Evolutionary conservation across 2,888 invertebrate genomes (phyloP).

Genomic region (Idaea aversata): DNA sequence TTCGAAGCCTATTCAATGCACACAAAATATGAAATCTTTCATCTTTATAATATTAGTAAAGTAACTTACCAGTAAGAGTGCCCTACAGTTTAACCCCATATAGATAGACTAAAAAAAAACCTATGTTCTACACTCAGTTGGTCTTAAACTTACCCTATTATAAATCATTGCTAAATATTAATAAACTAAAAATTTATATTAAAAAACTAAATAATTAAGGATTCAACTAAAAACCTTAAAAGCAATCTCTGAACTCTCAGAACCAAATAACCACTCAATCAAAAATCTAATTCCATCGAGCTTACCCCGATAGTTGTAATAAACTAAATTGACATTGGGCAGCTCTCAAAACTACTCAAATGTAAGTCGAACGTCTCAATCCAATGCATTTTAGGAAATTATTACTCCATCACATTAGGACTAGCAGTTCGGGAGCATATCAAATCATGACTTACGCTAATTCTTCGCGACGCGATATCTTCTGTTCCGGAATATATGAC

Average conservation of each 20-base stretch:
- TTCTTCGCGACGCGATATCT: background rate
- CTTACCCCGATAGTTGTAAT: slow-evolving; percentile 36
- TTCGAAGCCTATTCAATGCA: no score
- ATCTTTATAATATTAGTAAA: no score
- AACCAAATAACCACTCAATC: slow-evolving; percentile 2
- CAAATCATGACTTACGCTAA: background rate
- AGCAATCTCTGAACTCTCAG: background rate
- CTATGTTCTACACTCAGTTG: no score
- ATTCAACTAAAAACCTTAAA: slow-evolving; percentile 2
- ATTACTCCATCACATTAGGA: slow-evolving; percentile 71
- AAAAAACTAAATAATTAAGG: background rate
- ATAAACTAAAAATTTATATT: background rate
- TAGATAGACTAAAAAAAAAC: no score
- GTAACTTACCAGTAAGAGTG: no score
- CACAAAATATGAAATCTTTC: no score
- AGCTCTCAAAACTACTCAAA: slow-evolving; percentile 63
- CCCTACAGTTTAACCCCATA: no score
- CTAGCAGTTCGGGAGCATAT: slow-evolving; percentile 2
- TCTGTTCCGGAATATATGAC: no score
- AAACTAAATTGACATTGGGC: slow-evolving; percentile 63
- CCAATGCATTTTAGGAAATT: slow-evolving; percentile 74
- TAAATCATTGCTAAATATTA: no score
- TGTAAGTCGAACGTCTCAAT: slow-evolving; percentile 56
- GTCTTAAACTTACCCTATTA: no score
- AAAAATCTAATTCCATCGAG: background rate